These are phyloP conservation scores for Yponomeuta plumbellus DNA, from an alignment of 2,888 invertebrate species.

Conservation along the genomic window DNA sequence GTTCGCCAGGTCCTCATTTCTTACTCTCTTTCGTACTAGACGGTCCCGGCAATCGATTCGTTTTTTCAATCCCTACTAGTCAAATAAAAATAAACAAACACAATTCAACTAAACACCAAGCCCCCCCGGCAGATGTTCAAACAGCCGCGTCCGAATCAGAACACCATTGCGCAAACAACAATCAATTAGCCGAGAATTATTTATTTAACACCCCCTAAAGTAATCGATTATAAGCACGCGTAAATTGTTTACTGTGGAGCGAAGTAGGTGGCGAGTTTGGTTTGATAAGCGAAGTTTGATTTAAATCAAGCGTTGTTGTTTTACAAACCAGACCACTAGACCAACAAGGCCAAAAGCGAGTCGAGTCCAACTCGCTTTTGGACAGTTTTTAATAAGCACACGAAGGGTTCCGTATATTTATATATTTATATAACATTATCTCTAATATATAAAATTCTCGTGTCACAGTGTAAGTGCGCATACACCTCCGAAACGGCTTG, in stretches of 20 bases:
- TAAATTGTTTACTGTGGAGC: slow-evolving; percentile 4
- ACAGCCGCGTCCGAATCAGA: slow-evolving; percentile 20
- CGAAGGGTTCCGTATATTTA: too few relatives aligned
- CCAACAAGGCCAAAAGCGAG: too few relatives aligned
- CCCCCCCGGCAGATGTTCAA: slow-evolving; percentile 21
- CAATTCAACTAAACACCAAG: slow-evolving; percentile 20
- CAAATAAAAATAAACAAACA: slow-evolving; percentile 17
- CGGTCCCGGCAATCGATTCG: not conserved
- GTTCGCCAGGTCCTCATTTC: too few relatives aligned
- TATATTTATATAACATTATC: too few relatives aligned
- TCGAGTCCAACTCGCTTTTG: too few relatives aligned
- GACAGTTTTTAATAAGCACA: too few relatives aligned
- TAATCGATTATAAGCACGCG: slow-evolving; percentile 10
- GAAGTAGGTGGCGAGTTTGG: not conserved
- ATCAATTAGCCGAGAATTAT: slow-evolving; percentile 25
- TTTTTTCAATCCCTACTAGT: not conserved
- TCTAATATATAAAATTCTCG: too few relatives aligned
- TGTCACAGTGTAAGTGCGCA: too few relatives aligned
- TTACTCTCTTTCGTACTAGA: too few relatives aligned
- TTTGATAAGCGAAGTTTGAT: not conserved
- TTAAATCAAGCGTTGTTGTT: too few relatives aligned
- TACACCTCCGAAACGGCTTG: too few relatives aligned
- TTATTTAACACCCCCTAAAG: slow-evolving; percentile 26
- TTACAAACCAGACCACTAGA: too few relatives aligned
- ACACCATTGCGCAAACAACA: slow-evolving; percentile 16